These are phyloP conservation scores for Stichopus chloronotus DNA, from an alignment of 35 echinoderm and acorn worm species.

Conservation along the genomic window DNA sequence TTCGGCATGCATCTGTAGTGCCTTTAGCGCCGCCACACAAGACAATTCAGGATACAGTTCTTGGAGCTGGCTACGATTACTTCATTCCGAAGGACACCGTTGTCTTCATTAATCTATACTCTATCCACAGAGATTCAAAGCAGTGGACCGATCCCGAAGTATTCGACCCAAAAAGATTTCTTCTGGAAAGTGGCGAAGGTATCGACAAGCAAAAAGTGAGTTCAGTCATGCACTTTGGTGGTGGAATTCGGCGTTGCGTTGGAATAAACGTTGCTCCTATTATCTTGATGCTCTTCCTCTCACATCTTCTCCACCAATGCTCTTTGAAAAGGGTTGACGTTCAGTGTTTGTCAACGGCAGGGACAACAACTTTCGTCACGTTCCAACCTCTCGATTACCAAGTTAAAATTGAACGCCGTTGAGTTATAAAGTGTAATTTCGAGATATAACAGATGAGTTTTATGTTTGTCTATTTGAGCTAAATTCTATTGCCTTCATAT, in stretches of 20 bases:
- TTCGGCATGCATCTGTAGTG: constrained; percentile 64
- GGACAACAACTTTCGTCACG: background rate
- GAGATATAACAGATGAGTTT: too few relatives aligned
- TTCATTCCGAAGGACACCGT: constrained; percentile 86
- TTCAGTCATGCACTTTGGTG: constrained; percentile 59
- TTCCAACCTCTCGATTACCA: background rate
- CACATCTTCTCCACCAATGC: constrained; percentile 72
- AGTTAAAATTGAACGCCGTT: background rate
- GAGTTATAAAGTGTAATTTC: too few relatives aligned
- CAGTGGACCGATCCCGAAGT: constrained; percentile 66
- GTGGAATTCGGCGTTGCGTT: constrained; percentile 65
- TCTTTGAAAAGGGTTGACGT: constrained; percentile 5
- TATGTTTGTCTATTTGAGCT: too few relatives aligned
- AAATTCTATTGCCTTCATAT: too few relatives aligned
- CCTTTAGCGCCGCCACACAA: constrained; percentile 73
- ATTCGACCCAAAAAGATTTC: constrained; percentile 74
- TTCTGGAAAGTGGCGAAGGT: constrained; percentile 50
- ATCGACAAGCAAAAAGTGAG: constrained; percentile 57
- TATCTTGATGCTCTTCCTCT: constrained; percentile 66
- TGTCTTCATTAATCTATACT: constrained; percentile 81
- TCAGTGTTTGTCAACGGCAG: background rate
- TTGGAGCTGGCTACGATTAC: constrained; percentile 56
- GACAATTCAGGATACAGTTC: constrained; percentile 70
- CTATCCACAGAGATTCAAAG: constrained; percentile 62
- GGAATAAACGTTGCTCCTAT: constrained; percentile 67